Evolutionary conservation across 2,888 invertebrate genomes (phyloP), one percentile per base, ranked within the genome.

Genomic region (Rotaria socialis): DNA sequence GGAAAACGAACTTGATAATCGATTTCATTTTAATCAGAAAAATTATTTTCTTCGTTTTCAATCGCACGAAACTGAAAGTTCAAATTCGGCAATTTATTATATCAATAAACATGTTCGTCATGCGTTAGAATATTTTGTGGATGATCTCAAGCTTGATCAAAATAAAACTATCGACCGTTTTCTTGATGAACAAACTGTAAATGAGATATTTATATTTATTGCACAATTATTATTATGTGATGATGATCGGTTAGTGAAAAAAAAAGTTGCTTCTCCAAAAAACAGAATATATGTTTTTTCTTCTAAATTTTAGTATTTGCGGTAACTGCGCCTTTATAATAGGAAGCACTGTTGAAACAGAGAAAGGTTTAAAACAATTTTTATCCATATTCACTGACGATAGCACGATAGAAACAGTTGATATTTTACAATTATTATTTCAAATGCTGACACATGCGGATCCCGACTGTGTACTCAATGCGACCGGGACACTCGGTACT

Each of bases 391-490:
- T 89, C 35, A 88, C 89, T 74, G 87, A 88, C 43, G 87, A 88
- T 11, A 88, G 88, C 19, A 85, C 87, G 58, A 75, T 86, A 10
- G 89, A 89, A 55, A 89, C 89, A 86, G 86, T 87, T 41, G 88
- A 89, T 58, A 89, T 91, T 41, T 88, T 91, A 35, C 87, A 88
- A 3, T 89, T 90, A 87, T 89, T 91, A 85, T 90, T 90, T 10
- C 88, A 88, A 55, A 90, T 91, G 90, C 88, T 91, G 87, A 89
- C 89, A 50, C 90, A 90, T 87, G 89, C 90, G 87, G 91, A 91
- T 88, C 87, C 90, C 0, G 91, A 91, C 88, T 90, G 90, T 88
- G 90, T 91, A n/a, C 90, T 91, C 90, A 91, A 91, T 88, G 91
- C 91, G 47, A 90, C 91, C 7, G 91, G 91, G 14, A 91, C 91